Conservation (phyloP, 2,113 vertebrate species). For the Barnardius zonarius region DNA sequence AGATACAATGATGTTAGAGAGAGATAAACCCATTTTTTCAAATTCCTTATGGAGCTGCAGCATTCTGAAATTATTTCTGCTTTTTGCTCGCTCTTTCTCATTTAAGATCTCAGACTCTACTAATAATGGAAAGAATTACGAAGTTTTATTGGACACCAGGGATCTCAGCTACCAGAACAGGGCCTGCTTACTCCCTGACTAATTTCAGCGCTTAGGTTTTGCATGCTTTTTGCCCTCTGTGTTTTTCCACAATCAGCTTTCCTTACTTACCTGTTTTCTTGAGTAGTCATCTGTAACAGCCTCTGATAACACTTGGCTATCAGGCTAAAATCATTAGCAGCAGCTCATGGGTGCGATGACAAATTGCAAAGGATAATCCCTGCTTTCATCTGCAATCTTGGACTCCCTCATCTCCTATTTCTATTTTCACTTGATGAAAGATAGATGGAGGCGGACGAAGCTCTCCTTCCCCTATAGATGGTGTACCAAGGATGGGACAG, state of each 20-base stretch:
- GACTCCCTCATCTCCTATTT: background rate
- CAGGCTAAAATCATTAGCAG: background rate
- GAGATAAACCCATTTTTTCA: background rate
- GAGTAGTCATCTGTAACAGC: background rate
- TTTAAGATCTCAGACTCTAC: background rate
- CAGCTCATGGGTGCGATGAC: background rate
- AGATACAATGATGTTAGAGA: background rate
- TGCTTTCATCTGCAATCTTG: background rate
- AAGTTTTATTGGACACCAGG: background rate
- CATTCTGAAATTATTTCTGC: background rate
- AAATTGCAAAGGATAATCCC: background rate
- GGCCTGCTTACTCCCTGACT: background rate
- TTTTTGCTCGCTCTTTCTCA: background rate
- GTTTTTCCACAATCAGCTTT: background rate
- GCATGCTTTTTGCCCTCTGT: background rate
- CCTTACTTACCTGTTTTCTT: background rate
- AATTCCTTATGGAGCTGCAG: background rate
- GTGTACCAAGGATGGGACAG: background rate
- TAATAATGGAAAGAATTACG: background rate
- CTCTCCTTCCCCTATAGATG: rapidly evolving
- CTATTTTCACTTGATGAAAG: background rate
- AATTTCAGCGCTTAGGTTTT: background rate
- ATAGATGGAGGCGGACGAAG: background rate
- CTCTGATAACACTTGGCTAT: background rate
- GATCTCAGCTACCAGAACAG: background rate